Evolutionary conservation across 2,888 invertebrate genomes (phyloP).

Genomic region (Cerceris rybyensis): DNA sequence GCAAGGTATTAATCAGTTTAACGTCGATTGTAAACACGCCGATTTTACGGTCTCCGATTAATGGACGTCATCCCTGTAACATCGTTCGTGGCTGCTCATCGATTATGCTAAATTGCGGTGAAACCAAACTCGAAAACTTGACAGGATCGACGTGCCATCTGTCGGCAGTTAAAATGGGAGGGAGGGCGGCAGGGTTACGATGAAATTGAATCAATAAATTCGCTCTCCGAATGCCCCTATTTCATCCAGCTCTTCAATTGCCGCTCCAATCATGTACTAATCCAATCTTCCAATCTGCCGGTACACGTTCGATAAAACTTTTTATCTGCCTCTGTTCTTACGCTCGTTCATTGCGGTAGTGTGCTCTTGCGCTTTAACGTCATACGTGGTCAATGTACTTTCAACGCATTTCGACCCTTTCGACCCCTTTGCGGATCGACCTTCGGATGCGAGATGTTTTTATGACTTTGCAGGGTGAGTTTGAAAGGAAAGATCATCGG

Average conservation of each 20-base stretch:
- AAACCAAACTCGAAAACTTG: constrained; percentile 58
- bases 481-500: too few species aligned
- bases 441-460: too few species aligned
- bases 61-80: constrained; percentile 17
- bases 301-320: constrained; percentile 37
- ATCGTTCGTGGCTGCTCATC: constrained; percentile 34
- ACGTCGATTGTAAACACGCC: constrained; percentile 13
- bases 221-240: constrained; percentile 55
- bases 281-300: constrained; percentile 56
- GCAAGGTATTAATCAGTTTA: constrained; percentile 12
- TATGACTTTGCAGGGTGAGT: too few species aligned
- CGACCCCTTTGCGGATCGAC: background rate
- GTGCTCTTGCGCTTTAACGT: background rate
- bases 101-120: constrained; percentile 60
- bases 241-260: constrained; percentile 62
- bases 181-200: constrained; percentile 38
- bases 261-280: constrained; percentile 62
- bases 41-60: constrained; percentile 38
- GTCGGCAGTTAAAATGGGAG: constrained; percentile 58
- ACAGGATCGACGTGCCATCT: constrained; percentile 60
- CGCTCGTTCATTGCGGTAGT: background rate
- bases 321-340: constrained; percentile 35
- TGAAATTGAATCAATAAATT: constrained; percentile 69
- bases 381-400: background rate
- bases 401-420: background rate